Percentiles rank a stretch among this genome's conserved stretches.
phyloP scores from a whole-genome alignment of 2,888 invertebrate genomes.

The Microctonus hyperodae region DNA sequence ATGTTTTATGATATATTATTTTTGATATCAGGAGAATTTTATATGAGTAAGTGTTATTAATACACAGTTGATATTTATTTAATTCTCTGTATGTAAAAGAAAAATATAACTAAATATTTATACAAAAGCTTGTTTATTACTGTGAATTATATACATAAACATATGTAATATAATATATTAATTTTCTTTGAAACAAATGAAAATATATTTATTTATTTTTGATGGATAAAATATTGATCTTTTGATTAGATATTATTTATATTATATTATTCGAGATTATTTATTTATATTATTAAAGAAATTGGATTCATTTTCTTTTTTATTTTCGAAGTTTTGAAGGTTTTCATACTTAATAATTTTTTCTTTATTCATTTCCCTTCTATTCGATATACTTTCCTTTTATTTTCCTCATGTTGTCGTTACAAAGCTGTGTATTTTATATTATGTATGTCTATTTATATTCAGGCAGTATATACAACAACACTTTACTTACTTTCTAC shows the following conservation, averaged over 20 bases:
- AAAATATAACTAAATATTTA: not conserved
- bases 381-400: not conserved
- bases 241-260: too few relatives aligned
- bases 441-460: slow-evolving; percentile 33
- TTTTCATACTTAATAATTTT: not conserved
- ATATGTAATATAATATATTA: too few relatives aligned
- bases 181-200: too few relatives aligned
- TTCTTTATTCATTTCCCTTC: not conserved
- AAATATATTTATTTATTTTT: not conserved
- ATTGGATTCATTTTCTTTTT: not conserved
- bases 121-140: not conserved
- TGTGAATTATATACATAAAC: not conserved
- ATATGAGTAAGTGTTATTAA: not conserved
- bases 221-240: not conserved
- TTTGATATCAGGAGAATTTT: too few relatives aligned
- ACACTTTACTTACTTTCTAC: slow-evolving; percentile 8
- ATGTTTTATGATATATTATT: too few relatives aligned
- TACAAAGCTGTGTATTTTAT: slow-evolving; percentile 27
- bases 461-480: slow-evolving; percentile 19
- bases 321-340: not conserved
- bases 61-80: not conserved
- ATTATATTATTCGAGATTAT: too few relatives aligned
- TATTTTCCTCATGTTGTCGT: not conserved
- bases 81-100: not conserved
- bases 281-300: not conserved